Percentiles rank a stretch among this genome's conserved stretches.
Conservation (phyloP, 2,113 vertebrate genomes). For the Scortum barcoo region DNA sequence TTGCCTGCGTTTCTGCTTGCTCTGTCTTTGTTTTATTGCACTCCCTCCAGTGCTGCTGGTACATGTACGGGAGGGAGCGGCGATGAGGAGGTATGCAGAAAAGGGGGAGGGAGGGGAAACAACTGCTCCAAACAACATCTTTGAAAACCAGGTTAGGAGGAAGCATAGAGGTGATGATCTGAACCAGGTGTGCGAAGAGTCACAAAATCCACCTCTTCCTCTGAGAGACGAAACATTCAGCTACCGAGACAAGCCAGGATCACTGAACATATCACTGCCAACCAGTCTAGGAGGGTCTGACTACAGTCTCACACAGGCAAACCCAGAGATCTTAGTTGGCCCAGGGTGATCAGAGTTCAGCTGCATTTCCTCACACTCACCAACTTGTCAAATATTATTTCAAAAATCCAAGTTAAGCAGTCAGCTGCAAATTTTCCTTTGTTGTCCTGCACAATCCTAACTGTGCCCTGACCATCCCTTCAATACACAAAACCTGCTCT, state of each 20-base stretch:
- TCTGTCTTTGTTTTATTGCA: constrained; percentile 57
- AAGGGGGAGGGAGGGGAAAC: constrained; percentile 20
- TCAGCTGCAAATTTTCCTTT: neutral
- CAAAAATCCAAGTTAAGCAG: neutral
- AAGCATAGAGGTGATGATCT: constrained; percentile 8
- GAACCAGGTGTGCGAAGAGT: neutral
- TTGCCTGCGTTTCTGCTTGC: constrained; percentile 48
- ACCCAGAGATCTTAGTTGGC: neutral
- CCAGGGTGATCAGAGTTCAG: neutral
- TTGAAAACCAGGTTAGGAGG: constrained; percentile 30
- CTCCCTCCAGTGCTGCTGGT: constrained; percentile 60
- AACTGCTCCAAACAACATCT: constrained; percentile 41
- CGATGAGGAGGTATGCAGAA: constrained; percentile 26
- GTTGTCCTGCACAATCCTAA: neutral
- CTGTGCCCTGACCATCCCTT: neutral
- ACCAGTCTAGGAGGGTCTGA: neutral
- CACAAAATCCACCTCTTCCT: neutral
- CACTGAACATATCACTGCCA: neutral
- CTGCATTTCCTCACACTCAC: neutral
- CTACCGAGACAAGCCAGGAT: neutral
- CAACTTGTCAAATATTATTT: neutral
- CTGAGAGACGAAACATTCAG: neutral
- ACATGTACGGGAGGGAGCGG: constrained; percentile 64
- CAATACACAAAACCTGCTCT: constrained; percentile 3
- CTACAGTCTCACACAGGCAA: neutral